Evolutionary conservation across 2,888 invertebrate species (phyloP), one percentile per base, ranked within the genome.

Genomic region (Pemphredon lugubris): DNA sequence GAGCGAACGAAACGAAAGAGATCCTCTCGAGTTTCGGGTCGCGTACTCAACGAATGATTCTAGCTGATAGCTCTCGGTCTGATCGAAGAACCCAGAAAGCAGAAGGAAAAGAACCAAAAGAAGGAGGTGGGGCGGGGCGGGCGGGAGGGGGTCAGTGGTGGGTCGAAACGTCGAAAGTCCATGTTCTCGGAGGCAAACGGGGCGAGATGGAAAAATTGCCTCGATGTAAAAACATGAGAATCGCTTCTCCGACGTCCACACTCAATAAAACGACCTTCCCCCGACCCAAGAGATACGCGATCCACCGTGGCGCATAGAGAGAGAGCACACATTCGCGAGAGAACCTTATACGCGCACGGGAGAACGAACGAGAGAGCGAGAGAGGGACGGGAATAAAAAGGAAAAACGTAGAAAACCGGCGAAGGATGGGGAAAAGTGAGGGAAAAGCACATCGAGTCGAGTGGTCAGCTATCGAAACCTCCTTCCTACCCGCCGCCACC

Each of bases 211-310:
- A 88, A 88, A 89, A 89, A 89, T 89, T 89, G 89, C 89, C 87
- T 86, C 88, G 86, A 89, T 89, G 89, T 89, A 89, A 89, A 89
- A 89, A 89, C 89, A 89, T 89, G 89, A 89, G 89, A 84, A 88
- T 86, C 86, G 83, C 78, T 84, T 84, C 84, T 83, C 83, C 81
- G 81, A 77, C 84, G 83, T 85, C 83, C 83, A 82, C 85, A 86
- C 88, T 87, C 88, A 82, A 89, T 89, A 87, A 88, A 89, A 88
- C 84, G 86, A 86, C n/a, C n/a, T n/a, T n/a, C n/a, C 81, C 81
- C 77, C 67, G 77, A 61, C 63, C 68, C 54, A 59, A 77, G 76
- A 66, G 78, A 79, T 80, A 78, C 81, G 84, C 77, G 83, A 81
- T 81, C 77, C 80, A 70, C 48, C 72, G 72, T 63, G 66, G 61